Evolutionary conservation across 2,113 vertebrate genomes (phyloP), one percentile per base, ranked within the genome.

Genomic region (Trogon melanurus): DNA sequence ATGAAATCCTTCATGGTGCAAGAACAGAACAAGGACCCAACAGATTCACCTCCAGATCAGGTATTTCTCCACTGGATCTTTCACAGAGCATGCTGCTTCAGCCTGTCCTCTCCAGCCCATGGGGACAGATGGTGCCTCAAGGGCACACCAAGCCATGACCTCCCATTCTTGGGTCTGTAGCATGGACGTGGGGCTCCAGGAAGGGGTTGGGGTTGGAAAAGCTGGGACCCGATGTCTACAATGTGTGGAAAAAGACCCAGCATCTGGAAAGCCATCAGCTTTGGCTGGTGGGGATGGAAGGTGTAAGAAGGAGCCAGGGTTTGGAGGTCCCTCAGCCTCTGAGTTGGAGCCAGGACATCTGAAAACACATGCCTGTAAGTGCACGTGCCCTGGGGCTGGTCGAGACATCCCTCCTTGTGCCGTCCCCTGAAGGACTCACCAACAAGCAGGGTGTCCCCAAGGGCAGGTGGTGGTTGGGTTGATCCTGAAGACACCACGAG

Each of bases 381-480:
- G 4, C 26, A 32, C 13, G 17, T 0, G 4, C 13, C 21, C 36
- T 36, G 16, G 16, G n/a, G 19, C 5, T 56, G 34, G 25, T 10
- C 20, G 29, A 61, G 61, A 36, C 23, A 29, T 48, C 14, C 58
- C 29, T 72, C 32, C 21, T 65, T 11, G 1, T 10, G 38, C 16
- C 30, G 4, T 32, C 8, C 4, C 34, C 32, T 57, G 29, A 67
- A 72, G 50, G 25, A 17, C 5, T 66, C 30, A 6, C 25, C 30
- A 11, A 29, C 0, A 1, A 69, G 13, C 56, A 81, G 36, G 15
- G 12, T 2, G 3, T 1, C 32, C 25, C 18, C 3, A 1, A 5
- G 47, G 60, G 62, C 9, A 34, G 14, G 10, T 9, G 14, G 15
- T 32, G 26, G 16, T 7, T 48, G 36, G 23, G 25, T 17, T 56